Evolutionary conservation across 2,113 vertebrate genomes (phyloP).

Genomic region (Menidia beryllina): DNA sequence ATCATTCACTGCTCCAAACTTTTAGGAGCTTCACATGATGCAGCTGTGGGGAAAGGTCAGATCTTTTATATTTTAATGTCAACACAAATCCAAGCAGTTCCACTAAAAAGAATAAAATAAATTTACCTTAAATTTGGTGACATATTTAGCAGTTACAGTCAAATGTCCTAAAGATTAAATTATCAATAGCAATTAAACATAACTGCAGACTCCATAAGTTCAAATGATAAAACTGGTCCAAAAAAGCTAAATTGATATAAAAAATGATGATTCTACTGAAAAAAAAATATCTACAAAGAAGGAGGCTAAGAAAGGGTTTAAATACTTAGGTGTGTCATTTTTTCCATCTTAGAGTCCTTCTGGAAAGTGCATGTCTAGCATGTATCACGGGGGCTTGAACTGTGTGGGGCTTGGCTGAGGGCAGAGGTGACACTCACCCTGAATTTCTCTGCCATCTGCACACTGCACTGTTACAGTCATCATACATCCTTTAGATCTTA

Average conservation of each 20-base stretch:
- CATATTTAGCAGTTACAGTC: neutral
- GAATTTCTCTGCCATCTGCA: constrained; percentile 9
- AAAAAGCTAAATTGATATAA: too few relatives aligned
- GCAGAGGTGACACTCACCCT: neutral
- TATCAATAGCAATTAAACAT: neutral
- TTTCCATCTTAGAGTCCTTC: constrained; percentile 41
- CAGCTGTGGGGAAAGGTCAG: constrained; percentile 17
- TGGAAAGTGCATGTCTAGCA: constrained; percentile 28
- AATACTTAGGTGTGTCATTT: constrained; percentile 27
- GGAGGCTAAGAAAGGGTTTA: neutral
- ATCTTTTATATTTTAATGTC: neutral
- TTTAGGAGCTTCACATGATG: neutral
- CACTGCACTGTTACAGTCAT: neutral
- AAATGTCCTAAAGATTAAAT: neutral
- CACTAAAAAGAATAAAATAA: too few relatives aligned
- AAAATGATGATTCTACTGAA: too few relatives aligned
- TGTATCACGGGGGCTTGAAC: constrained; percentile 8
- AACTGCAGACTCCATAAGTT: neutral
- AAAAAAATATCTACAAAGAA: neutral
- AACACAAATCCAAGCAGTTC: neutral
- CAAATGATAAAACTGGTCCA: neutral
- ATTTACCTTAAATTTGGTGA: neutral
- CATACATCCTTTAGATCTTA: neutral
- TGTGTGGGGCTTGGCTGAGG: constrained; percentile 8
- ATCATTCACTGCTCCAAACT: neutral